phyloP scores from a whole-genome alignment of 2,113 vertebrate species.

The Caloenas nicobarica region DNA sequence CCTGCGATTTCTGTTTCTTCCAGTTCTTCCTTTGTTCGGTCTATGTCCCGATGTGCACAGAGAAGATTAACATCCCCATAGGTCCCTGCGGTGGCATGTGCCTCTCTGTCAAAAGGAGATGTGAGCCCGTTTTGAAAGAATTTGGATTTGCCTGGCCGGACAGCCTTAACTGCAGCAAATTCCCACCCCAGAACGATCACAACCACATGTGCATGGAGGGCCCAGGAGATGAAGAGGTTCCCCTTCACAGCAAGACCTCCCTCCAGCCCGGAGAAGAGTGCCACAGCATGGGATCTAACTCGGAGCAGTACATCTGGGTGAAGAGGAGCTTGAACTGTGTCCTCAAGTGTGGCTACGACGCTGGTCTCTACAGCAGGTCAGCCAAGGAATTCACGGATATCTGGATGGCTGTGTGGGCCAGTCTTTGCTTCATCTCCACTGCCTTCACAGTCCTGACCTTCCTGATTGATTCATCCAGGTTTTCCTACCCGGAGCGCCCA shows the following conservation, averaged over 20 bases:
- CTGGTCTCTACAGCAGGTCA: slow-evolving; percentile 89
- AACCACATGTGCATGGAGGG: slow-evolving; percentile 99
- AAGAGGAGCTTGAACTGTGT: slow-evolving; percentile 90
- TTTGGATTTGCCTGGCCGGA: slow-evolving; percentile 98
- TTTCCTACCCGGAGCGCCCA: slow-evolving; percentile 96
- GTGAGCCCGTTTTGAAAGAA: slow-evolving; percentile 93
- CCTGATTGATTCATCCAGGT: slow-evolving; percentile 94
- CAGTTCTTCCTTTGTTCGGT: slow-evolving; percentile 99
- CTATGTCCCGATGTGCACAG: slow-evolving; percentile 98
- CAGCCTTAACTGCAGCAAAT: slow-evolving; percentile 95
- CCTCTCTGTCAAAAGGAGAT: slow-evolving; percentile 92
- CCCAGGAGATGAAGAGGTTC: slow-evolving; percentile 90
- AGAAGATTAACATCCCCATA: slow-evolving; percentile 97
- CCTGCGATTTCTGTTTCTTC: slow-evolving; percentile 37
- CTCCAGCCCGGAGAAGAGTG: slow-evolving; percentile 90
- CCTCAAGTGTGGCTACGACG: slow-evolving; percentile 94
- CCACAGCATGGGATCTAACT: slow-evolving; percentile 81
- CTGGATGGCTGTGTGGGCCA: slow-evolving; percentile 98
- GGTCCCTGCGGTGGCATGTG: slow-evolving; percentile 98
- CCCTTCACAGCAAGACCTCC: slow-evolving; percentile 82
- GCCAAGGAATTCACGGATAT: slow-evolving; percentile 97
- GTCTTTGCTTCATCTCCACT: slow-evolving; percentile 95
- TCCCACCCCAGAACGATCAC: slow-evolving; percentile 97
- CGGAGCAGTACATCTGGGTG: slow-evolving; percentile 94
- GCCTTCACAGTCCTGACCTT: slow-evolving; percentile 97